phyloP scores from a whole-genome alignment of 2,797 vertebrate genomes.

The Pogonophryne albipinna region DNA sequence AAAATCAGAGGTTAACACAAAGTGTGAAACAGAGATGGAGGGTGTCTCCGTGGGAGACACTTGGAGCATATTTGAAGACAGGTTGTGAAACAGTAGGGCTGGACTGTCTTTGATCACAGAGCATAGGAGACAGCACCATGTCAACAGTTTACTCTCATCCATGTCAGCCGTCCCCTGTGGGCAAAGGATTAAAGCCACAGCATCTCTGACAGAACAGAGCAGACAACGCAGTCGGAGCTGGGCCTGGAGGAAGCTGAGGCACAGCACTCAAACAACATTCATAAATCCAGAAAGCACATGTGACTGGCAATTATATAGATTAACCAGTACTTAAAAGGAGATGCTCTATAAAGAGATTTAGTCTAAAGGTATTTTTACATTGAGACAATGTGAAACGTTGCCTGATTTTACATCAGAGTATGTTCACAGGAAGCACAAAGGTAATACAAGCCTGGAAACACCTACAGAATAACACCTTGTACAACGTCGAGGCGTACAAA shows the following conservation, averaged over 20 bases:
- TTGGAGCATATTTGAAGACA: slow-evolving; percentile 77
- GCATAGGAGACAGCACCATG: slow-evolving; percentile 84
- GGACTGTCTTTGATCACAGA: slow-evolving; percentile 82
- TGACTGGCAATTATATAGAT: slow-evolving; percentile 43
- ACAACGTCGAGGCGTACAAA: slow-evolving; percentile 57
- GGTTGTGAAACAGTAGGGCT: slow-evolving; percentile 81
- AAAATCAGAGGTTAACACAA: slow-evolving; percentile 43
- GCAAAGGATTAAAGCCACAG: slow-evolving; percentile 84
- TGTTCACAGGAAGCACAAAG: slow-evolving; percentile 5
- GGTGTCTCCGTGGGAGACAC: slow-evolving; percentile 56
- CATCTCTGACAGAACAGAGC: slow-evolving; percentile 73
- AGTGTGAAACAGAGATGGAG: slow-evolving; percentile 49
- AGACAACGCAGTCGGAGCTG: slow-evolving; percentile 67
- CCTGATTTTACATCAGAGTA: not conserved
- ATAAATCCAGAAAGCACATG: slow-evolving; percentile 30
- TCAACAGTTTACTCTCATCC: slow-evolving; percentile 86
- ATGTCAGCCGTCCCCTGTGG: slow-evolving; percentile 81
- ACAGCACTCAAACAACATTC: slow-evolving; percentile 42
- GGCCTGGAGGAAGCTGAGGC: slow-evolving; percentile 61
- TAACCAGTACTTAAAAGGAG: slow-evolving; percentile 37
- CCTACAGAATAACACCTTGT: slow-evolving; percentile 61
- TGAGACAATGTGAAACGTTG: slow-evolving; percentile 1
- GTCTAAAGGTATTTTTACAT: slow-evolving; percentile 26
- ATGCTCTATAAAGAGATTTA: slow-evolving; percentile 17
- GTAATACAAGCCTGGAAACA: slow-evolving; percentile 48